These are phyloP conservation scores for Ispidina picta DNA, from an alignment of 2,797 vertebrate genomes.

Conservation along the genomic window DNA sequence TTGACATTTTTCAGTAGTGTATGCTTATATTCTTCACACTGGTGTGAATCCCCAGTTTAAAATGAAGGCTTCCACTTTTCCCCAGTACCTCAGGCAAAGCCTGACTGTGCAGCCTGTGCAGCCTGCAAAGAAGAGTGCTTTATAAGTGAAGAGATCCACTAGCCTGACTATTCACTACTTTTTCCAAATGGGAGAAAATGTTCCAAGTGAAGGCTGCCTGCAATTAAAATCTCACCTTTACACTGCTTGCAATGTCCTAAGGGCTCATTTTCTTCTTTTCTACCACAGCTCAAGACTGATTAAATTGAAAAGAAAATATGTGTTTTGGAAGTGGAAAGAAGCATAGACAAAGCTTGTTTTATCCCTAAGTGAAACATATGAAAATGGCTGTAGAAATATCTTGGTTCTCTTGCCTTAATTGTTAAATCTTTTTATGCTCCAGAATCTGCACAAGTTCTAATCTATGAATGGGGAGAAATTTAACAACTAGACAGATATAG, in stretches of 20 bases:
- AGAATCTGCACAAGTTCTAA: neutral
- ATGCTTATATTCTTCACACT: neutral
- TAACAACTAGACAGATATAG: neutral
- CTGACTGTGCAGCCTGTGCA: neutral
- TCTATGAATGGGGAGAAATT: neutral
- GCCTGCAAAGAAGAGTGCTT: neutral
- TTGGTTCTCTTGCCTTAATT: neutral
- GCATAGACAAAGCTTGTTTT: neutral
- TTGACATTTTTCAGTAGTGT: neutral
- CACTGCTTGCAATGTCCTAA: neutral
- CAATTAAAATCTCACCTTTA: constrained; percentile 5
- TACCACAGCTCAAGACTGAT: neutral
- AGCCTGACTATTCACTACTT: neutral
- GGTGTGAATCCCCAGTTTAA: neutral
- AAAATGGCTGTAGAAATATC: neutral
- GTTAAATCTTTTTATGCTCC: neutral
- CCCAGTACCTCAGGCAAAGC: neutral
- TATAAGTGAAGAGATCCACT: neutral
- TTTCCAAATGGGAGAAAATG: neutral
- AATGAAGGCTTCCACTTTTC: neutral
- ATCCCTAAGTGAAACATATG: neutral
- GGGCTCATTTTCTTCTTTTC: neutral
- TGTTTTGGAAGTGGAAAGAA: neutral
- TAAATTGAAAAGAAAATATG: neutral
- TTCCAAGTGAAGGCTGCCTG: neutral